These are phyloP conservation scores for Epirrhoe tristata DNA, from an alignment of 2,888 invertebrate genomes.

Conservation along the genomic window DNA sequence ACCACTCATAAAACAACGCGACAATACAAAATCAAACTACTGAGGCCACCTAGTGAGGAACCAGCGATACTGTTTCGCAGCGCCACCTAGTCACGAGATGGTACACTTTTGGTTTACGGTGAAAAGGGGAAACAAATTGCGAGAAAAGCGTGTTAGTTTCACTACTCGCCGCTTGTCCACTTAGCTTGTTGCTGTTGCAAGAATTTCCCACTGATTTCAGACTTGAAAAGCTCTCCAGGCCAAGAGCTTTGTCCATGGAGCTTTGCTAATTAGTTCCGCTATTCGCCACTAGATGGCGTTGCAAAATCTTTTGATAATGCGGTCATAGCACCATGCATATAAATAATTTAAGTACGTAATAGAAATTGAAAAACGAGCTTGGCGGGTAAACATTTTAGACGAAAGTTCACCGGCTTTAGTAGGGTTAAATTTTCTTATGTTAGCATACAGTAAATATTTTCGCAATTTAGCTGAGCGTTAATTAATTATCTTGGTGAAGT, in stretches of 20 bases:
- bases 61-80: background rate
- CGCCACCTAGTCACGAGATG: conserved; percentile 10
- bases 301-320: background rate
- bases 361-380: background rate
- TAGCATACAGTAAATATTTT: background rate
- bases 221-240: background rate
- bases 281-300: conserved; percentile 20
- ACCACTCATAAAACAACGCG: background rate
- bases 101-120: background rate
- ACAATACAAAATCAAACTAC: background rate
- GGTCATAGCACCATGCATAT: background rate
- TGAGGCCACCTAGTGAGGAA: conserved; percentile 22
- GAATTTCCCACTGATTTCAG: background rate
- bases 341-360: background rate
- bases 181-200: background rate
- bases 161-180: conserved; percentile 7
- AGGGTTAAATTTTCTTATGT: background rate
- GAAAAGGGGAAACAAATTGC: background rate
- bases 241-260: background rate
- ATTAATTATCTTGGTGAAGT: background rate
- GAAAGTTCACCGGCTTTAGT: background rate
- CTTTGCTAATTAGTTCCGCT: conserved; percentile 6
- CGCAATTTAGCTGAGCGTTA: background rate
- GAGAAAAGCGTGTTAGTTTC: background rate
- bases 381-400: background rate